A percentile compares a stretch with the other conserved stretches of the same genome.
Conservation (phyloP, 2,888 invertebrate species). For the Drosophila conformis region DNA sequence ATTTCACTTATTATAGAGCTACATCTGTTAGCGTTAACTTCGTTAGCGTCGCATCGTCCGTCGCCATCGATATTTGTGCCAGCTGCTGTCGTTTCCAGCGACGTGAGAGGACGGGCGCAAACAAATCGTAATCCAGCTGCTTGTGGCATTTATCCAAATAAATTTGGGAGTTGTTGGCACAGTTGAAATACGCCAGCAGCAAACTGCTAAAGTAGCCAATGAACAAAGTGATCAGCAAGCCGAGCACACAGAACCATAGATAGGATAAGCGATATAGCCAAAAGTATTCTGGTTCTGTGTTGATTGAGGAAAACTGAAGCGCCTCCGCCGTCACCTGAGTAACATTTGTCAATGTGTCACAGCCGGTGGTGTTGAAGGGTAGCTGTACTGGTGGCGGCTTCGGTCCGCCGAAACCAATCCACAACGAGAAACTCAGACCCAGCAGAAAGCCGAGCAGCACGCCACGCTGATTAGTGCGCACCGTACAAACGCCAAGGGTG, state of each 20-base stretch:
- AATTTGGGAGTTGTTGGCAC: conserved; percentile 79
- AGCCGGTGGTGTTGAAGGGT: conserved; percentile 87
- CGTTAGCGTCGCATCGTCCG: conserved; percentile 59
- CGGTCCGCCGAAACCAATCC: conserved; percentile 94
- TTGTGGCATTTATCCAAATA: conserved; percentile 77
- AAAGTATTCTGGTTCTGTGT: conserved; percentile 58
- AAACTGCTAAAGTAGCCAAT: conserved; percentile 86
- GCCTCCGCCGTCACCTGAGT: conserved; percentile 39
- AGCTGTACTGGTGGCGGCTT: conserved; percentile 87
- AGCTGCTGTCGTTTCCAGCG: conserved; percentile 79
- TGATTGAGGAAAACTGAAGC: conserved; percentile 21
- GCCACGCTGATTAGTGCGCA: conserved; percentile 90
- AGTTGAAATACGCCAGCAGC: conserved; percentile 80
- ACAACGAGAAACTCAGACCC: conserved; percentile 89
- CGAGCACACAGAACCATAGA: conserved; percentile 88
- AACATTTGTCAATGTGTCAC: conserved; percentile 74
- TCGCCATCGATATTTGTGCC: conserved; percentile 68
- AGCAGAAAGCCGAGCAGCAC: conserved; percentile 88
- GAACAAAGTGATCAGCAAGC: conserved; percentile 85
- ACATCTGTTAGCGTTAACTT: conserved; percentile 58
- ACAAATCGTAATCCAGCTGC: conserved; percentile 87
- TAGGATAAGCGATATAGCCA: conserved; percentile 91
- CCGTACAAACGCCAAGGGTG: conserved; percentile 93
- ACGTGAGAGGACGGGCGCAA: conserved; percentile 86
- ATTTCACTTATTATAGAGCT: conserved; percentile 26